phyloP scores from a whole-genome alignment of 2,888 invertebrate genomes.

The Nycteola revayana region DNA sequence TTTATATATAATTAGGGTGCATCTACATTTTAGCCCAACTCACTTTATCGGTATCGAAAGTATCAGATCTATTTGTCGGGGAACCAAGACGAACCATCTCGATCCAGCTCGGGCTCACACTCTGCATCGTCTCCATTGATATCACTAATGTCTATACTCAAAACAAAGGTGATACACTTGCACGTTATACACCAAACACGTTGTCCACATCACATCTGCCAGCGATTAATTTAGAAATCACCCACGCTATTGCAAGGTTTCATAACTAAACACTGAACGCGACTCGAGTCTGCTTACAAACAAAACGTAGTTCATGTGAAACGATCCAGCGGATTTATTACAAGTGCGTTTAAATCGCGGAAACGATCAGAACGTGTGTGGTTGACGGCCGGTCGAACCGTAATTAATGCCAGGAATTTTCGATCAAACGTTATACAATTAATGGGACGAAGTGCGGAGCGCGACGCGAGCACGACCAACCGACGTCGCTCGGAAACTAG shows the following conservation, averaged over 20 bases:
- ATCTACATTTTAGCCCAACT: too few species aligned
- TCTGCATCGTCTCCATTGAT: constrained; percentile 75
- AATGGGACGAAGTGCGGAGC: constrained; percentile 16
- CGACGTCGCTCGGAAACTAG: constrained; percentile 56
- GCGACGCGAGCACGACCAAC: constrained; percentile 50
- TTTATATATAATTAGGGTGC: too few species aligned
- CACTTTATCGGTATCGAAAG: constrained; percentile 70
- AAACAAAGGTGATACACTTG: constrained; percentile 23
- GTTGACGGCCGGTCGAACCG: constrained; percentile 30
- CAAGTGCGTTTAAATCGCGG: constrained; percentile 47
- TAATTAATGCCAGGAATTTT: constrained; percentile 23
- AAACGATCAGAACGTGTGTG: constrained; percentile 35
- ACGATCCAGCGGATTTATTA: constrained; percentile 41
- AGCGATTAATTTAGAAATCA: constrained; percentile 66
- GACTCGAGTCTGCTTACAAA: constrained; percentile 62
- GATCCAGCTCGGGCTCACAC: constrained; percentile 76
- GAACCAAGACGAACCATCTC: constrained; percentile 74
- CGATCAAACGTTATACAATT: constrained; percentile 26
- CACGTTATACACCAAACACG: constrained; percentile 44
- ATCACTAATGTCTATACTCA: constrained; percentile 36
- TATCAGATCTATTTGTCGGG: constrained; percentile 48
- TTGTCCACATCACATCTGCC: constrained; percentile 55
- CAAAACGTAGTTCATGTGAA: constrained; percentile 49
- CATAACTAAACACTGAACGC: constrained; percentile 58
- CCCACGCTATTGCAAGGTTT: constrained; percentile 68